phyloP scores from a whole-genome alignment of 1,140 invertebrate species.

The Brachionus angularis region DNA sequence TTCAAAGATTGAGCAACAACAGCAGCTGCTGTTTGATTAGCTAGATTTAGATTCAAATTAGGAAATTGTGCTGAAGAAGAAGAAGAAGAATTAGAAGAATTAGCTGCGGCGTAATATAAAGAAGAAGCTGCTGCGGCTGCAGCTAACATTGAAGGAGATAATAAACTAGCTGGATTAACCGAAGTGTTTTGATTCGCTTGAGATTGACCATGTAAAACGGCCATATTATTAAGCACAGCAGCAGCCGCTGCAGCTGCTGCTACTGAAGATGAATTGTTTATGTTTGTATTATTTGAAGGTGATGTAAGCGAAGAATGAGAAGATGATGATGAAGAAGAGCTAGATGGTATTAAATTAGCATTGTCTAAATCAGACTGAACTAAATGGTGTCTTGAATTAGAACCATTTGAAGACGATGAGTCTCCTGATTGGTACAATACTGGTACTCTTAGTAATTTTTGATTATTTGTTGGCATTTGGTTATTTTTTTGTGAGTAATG shows the following conservation, averaged over 20 bases:
- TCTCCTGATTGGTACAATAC: conserved; percentile 8
- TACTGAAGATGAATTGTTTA: too few relatives aligned
- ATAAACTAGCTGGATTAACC: conserved; percentile 3
- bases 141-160: conserved; percentile 38
- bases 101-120: conserved; percentile 12
- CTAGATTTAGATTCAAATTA: conserved; percentile 8
- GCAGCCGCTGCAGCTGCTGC: neutral
- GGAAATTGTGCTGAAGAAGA: neutral
- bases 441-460: neutral
- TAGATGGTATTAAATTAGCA: too few relatives aligned
- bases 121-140: conserved; percentile 26
- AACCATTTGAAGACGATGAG: neutral
- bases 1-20: too few relatives aligned
- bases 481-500: neutral
- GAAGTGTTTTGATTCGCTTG: neutral
- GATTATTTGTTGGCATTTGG: neutral
- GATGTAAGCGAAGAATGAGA: conserved; percentile 7
- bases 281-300: conserved; percentile 6
- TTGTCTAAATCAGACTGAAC: neutral
- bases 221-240: neutral
- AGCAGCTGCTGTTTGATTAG: neutral
- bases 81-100: neutral
- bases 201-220: too few relatives aligned
- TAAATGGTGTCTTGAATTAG: neutral
- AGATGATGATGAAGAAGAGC: conserved; percentile 1